These are phyloP conservation scores for Dione juno DNA, from an alignment of 2,888 invertebrate species.

Conservation along the genomic window DNA sequence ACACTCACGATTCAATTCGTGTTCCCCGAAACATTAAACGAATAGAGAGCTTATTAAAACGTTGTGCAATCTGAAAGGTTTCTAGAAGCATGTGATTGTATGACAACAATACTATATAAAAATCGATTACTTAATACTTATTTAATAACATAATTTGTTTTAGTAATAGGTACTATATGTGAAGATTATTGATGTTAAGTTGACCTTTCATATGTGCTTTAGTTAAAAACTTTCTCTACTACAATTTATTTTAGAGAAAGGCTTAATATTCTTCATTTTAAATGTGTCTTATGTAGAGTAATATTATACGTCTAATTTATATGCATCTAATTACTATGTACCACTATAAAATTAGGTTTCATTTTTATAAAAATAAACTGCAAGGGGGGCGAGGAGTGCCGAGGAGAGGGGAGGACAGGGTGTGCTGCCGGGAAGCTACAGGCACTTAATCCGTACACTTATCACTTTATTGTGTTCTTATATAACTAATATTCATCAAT, in stretches of 20 bases:
- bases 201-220: not conserved
- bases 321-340: no score
- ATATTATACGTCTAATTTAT: no score
- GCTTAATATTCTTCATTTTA: no score
- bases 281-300: no score
- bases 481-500: no score
- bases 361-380: no score
- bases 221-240: not conserved
- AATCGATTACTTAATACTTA: not conserved
- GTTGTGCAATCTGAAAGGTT: constrained; percentile 22
- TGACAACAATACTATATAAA: constrained; percentile 41
- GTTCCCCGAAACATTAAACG: constrained; percentile 53
- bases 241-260: no score
- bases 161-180: not conserved
- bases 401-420: constrained; percentile 52
- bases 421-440: constrained; percentile 76
- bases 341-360: no score
- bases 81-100: not conserved
- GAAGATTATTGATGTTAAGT: not conserved
- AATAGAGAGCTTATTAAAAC: constrained; percentile 40
- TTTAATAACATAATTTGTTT: not conserved
- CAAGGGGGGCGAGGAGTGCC: constrained; percentile 59
- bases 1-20: constrained; percentile 53
- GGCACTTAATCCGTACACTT: no score
- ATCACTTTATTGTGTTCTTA: no score